A percentile compares a stretch with the other conserved stretches of the same genome.
phyloP scores from a whole-genome alignment of 92 coral and sea anemone genomes.

The Isaurus tuberculatus region DNA sequence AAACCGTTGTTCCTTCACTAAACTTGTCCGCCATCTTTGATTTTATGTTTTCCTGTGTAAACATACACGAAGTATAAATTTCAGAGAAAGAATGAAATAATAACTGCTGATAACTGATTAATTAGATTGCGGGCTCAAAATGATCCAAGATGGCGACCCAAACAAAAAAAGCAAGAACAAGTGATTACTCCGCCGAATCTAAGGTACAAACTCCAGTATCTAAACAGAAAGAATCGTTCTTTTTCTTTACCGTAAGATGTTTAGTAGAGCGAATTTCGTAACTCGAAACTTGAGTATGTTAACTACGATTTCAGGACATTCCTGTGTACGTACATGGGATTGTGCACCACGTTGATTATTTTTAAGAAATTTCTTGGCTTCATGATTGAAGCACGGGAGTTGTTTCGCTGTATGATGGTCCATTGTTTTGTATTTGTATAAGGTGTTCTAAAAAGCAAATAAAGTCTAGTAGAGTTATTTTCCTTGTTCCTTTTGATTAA shows the following conservation, averaged over 20 bases:
- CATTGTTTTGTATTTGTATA: too few species aligned
- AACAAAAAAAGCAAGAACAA: constrained; percentile 47
- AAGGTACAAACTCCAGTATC: constrained; percentile 5
- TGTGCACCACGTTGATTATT: too few species aligned
- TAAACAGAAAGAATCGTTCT: not conserved
- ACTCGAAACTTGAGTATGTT: not conserved
- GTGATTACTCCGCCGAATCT: not conserved
- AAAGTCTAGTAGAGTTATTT: too few species aligned
- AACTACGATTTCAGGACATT: not conserved
- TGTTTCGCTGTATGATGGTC: too few species aligned
- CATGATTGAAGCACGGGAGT: too few species aligned
- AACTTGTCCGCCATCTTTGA: constrained; percentile 66
- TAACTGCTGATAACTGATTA: not conserved
- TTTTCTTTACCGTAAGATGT: not conserved
- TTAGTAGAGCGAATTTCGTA: not conserved
- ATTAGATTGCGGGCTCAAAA: constrained; percentile 29
- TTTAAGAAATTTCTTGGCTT: too few species aligned
- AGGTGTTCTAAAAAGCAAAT: too few species aligned
- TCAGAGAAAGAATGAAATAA: not conserved
- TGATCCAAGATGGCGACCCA: constrained; percentile 86
- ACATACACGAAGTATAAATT: constrained; percentile 40
- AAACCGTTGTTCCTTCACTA: constrained; percentile 61
- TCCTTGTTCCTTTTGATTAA: too few species aligned
- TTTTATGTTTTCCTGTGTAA: not conserved
- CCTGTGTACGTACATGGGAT: too few species aligned